Evolutionary conservation across 2,113 vertebrate species (phyloP), one percentile per base, ranked within the genome.

Genomic region (Syngnathoides biaculeatus): DNA sequence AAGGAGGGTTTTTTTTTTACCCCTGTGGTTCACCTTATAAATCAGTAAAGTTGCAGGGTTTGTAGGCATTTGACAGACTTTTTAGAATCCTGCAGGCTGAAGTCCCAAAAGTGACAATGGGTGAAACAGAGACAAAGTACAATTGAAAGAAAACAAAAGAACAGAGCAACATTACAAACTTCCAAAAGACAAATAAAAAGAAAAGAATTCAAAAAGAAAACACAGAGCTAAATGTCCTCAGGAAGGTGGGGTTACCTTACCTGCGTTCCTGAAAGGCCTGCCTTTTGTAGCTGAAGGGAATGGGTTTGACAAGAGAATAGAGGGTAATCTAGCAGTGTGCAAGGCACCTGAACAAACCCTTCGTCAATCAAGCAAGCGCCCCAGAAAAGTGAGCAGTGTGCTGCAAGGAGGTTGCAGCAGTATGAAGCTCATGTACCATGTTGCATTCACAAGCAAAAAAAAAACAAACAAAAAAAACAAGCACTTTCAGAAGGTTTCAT

Each of bases 251-350:
- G 82, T 83, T 64, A 83, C 89, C 92, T 93, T 92, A 93, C 92
- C 92, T 93, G 91, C 48, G 79, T 75, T 92, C 86, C 91, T 77
- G 91, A 85, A 69, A 88, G 90, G 84, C 92, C 91, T 88, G 90
- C 90, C 89, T 92, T 93, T 93, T 92, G 91, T 90, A 93, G 92
- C 92, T 93, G 88, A 90, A 78, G 90, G 91, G 81, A 87, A 84
- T 86, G 87, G 84, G 89, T 91, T 92, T 89, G 88, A 92, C 90
- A 92, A 92, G 88, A 92, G 88, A 92, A 89, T 92, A 89, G 79
- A 92, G 89, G 81, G 83, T 89, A 88, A 89, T 88, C 89, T 89
- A 86, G 90, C 85, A 91, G 80, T 81, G 85, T 83, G 88, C 88
- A 90, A 85, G 35, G 77, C 77, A 74, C 71, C 72, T 26, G 60